Conservation (phyloP, 2,888 invertebrate species). For the Cybosia mesomella region DNA sequence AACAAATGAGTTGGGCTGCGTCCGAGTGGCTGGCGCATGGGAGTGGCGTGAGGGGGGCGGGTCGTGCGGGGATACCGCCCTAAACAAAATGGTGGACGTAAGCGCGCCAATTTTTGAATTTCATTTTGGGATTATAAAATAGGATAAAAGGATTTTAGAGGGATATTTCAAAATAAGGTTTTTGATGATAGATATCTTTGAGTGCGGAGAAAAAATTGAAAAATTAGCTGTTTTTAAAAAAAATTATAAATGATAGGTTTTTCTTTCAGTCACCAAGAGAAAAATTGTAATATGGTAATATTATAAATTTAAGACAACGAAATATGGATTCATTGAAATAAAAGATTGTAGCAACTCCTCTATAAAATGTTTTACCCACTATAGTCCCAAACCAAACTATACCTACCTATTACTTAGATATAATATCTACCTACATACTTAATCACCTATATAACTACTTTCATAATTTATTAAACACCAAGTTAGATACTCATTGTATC, state of each 20-base stretch:
- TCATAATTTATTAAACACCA: neutral
- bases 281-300: neutral
- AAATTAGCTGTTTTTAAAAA: no score
- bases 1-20: slow-evolving; percentile 86
- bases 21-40: slow-evolving; percentile 81
- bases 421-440: neutral
- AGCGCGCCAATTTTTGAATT: slow-evolving; percentile 87
- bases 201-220: neutral
- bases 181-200: neutral
- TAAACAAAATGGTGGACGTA: slow-evolving; percentile 87
- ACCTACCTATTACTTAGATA: neutral
- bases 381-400: neutral
- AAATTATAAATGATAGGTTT: neutral
- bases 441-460: neutral
- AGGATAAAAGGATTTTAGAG: slow-evolving; percentile 10
- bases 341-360: neutral
- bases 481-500: neutral
- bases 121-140: slow-evolving; percentile 45
- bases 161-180: neutral
- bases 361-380: neutral
- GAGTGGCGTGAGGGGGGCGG: slow-evolving; percentile 85
- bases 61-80: slow-evolving; percentile 85
- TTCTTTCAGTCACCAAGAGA: neutral
- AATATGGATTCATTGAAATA: neutral
- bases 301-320: neutral